A percentile compares a stretch with the other conserved stretches of the same genome.
Conservation (phyloP, 2,888 invertebrate species). For the Pachymerium ferrugineum region DNA sequence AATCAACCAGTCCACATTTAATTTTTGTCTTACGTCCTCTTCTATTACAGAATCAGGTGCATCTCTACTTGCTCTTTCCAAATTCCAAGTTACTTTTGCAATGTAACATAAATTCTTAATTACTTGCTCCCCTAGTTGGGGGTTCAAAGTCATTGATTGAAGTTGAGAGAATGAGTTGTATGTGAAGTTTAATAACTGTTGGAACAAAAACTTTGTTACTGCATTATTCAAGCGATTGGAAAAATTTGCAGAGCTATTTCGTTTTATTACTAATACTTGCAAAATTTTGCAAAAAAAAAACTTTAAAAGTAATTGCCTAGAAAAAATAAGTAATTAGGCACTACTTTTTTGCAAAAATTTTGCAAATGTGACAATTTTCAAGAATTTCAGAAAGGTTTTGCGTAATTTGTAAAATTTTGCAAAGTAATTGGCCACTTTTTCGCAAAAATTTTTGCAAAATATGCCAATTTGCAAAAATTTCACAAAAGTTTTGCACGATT, state of each 20-base stretch:
- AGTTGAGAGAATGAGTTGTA: slow-evolving; percentile 41
- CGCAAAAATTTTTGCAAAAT: no score
- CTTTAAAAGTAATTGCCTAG: neutral
- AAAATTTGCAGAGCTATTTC: no score
- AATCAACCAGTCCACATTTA: slow-evolving; percentile 59
- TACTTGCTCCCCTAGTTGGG: slow-evolving; percentile 67
- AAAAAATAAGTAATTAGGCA: neutral
- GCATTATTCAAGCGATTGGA: no score
- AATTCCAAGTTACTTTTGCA: slow-evolving; percentile 54
- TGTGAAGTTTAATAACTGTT: slow-evolving; percentile 43
- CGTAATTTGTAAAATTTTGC: no score
- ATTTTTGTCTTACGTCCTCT: neutral
- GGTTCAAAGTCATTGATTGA: slow-evolving; percentile 53
- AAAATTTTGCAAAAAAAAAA: neutral
- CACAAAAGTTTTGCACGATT: no score
- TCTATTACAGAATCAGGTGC: neutral
- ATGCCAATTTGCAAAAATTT: no score
- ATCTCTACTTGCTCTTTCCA: slow-evolving; percentile 14
- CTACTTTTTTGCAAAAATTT: neutral
- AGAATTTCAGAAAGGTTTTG: no score
- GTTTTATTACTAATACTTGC: neutral
- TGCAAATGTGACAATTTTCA: no score
- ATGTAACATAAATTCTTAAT: slow-evolving; percentile 65
- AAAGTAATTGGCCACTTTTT: no score
- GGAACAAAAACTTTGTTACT: no score